phyloP scores from a whole-genome alignment of 2,888 invertebrate genomes.

The Epiblema foenella region DNA sequence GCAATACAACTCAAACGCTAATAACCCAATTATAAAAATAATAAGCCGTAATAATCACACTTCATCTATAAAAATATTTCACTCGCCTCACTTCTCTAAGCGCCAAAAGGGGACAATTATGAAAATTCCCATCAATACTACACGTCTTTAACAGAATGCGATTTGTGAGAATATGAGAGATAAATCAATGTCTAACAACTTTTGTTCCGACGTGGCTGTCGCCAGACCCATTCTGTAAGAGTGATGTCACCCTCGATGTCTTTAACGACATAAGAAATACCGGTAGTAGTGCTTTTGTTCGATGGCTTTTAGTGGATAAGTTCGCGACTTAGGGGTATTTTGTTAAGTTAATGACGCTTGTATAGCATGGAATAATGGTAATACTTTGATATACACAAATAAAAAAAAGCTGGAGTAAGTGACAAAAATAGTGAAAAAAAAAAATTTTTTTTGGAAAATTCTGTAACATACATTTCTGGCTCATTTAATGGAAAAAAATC shows the following conservation, averaged over 20 bases:
- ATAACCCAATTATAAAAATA: no score
- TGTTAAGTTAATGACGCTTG: slow-evolving; percentile 15
- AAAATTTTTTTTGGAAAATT: no score
- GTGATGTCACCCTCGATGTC: slow-evolving; percentile 40
- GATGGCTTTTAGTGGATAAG: slow-evolving; percentile 33
- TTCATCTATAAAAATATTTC: background rate
- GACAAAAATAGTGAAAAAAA: no score
- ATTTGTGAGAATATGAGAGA: slow-evolving; percentile 27
- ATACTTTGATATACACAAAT: no score
- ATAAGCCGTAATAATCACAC: no score
- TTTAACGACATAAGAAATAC: slow-evolving; percentile 39
- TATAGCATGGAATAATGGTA: background rate
- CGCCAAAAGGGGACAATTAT: background rate
- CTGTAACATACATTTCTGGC: no score
- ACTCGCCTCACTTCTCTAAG: background rate
- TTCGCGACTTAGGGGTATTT: background rate
- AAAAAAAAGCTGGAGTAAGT: no score
- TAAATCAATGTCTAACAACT: slow-evolving; percentile 43
- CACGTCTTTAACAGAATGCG: background rate
- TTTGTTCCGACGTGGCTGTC: slow-evolving; percentile 42
- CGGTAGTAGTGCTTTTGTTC: slow-evolving; percentile 37
- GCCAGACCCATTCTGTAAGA: slow-evolving; percentile 37
- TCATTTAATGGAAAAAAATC: no score
- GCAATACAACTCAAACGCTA: no score
- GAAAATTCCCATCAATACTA: slow-evolving; percentile 6